A percentile compares a stretch with the other conserved stretches of the same genome.
Evolutionary conservation across 2,888 invertebrate species (phyloP).

Genomic region (Drepanosiphum platanoidis): DNA sequence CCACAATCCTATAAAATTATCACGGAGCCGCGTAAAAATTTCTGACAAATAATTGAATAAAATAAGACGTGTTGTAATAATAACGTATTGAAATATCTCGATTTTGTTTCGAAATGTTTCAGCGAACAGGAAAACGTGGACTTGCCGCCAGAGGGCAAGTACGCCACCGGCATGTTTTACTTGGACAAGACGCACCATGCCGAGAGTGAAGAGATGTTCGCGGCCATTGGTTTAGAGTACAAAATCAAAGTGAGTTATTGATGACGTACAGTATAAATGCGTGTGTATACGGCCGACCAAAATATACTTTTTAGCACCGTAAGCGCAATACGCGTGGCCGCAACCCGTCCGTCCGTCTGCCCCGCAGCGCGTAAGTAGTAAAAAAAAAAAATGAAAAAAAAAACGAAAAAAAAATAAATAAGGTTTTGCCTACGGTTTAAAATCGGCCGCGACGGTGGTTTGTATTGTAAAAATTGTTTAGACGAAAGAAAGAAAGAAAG

Average conservation of each 20-base stretch:
- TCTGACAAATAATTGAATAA: too few relatives aligned
- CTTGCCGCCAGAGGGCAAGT: constrained; percentile 86
- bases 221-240: constrained; percentile 81
- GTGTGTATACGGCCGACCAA: constrained; percentile 21
- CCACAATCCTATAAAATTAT: too few relatives aligned
- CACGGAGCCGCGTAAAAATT: too few relatives aligned
- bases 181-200: constrained; percentile 85
- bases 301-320: constrained; percentile 50
- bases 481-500: neutral
- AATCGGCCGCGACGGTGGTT: neutral
- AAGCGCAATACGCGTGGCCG: constrained; percentile 17
- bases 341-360: neutral
- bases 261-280: neutral
- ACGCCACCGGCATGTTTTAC: constrained; percentile 97
- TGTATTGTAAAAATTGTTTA: constrained; percentile 2
- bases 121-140: constrained; percentile 84
- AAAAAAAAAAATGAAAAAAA: neutral
- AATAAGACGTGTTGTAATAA: too few relatives aligned
- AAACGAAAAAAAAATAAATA: neutral
- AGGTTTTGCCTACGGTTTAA: neutral
- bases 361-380: constrained; percentile 33
- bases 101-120: constrained; percentile 65
- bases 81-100: too few relatives aligned
- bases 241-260: constrained; percentile 72
- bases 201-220: constrained; percentile 83